phyloP scores from a whole-genome alignment of 2,113 vertebrate genomes.

The Thermophis baileyi region DNA sequence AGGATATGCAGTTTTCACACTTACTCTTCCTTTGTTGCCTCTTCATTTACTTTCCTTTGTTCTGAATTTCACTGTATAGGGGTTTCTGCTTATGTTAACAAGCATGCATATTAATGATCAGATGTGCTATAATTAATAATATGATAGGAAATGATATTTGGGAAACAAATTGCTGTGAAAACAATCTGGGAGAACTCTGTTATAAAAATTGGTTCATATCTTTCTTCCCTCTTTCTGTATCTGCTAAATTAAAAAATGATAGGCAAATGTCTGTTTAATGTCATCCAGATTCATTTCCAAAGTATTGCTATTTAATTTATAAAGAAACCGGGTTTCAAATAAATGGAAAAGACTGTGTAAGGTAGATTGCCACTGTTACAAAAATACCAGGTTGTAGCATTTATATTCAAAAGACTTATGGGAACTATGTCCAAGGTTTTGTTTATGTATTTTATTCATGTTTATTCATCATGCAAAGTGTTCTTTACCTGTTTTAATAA shows the following conservation, averaged over 20 bases:
- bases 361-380: neutral
- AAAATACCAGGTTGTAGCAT: neutral
- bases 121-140: neutral
- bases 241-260: neutral
- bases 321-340: neutral
- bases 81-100: neutral
- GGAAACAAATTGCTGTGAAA: neutral
- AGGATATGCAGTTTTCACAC: neutral
- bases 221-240: neutral
- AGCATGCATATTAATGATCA: neutral
- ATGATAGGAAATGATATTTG: neutral
- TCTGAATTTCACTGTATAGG: neutral
- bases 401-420: neutral
- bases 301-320: neutral
- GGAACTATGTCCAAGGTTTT: neutral
- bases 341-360: neutral
- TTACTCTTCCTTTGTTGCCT: neutral
- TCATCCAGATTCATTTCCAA: neutral
- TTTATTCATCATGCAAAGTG: neutral
- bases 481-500: neutral
- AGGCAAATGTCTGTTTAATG: neutral
- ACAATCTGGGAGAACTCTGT: neutral
- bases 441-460: neutral
- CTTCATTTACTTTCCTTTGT: neutral
- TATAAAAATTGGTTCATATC: neutral